Percentiles rank a stretch among this genome's conserved stretches.
Conservation (phyloP, 2,888 invertebrate genomes). For the Eupeodes luniger region DNA sequence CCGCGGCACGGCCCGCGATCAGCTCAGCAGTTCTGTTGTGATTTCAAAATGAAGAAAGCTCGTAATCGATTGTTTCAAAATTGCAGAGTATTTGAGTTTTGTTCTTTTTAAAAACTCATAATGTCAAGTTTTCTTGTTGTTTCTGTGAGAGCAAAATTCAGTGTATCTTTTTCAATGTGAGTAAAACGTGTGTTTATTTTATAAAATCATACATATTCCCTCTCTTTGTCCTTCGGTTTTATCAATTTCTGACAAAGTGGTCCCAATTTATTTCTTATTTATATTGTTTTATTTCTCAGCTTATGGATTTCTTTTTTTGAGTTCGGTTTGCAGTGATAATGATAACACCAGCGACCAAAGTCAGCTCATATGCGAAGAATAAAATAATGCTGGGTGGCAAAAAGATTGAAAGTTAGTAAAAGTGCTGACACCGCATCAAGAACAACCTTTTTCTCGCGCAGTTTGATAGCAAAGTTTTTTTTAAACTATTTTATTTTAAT, state of each 20-base stretch:
- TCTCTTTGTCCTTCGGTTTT: slow-evolving; percentile 44
- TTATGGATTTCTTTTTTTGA: slow-evolving; percentile 53
- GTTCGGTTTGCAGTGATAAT: slow-evolving; percentile 58
- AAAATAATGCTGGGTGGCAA: slow-evolving; percentile 65
- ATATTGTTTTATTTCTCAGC: not conserved
- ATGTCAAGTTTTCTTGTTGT: slow-evolving; percentile 38
- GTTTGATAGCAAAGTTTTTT: not conserved
- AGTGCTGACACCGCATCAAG: slow-evolving; percentile 62
- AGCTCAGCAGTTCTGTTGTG: slow-evolving; percentile 21
- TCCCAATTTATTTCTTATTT: slow-evolving; percentile 15
- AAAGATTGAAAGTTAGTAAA: slow-evolving; percentile 67
- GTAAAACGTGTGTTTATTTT: slow-evolving; percentile 38
- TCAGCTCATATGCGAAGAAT: slow-evolving; percentile 54
- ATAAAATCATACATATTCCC: not conserved
- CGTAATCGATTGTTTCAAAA: slow-evolving; percentile 25
- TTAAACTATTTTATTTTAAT: slow-evolving; percentile 15
- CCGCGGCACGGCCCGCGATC: not conserved
- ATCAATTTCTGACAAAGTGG: slow-evolving; percentile 64
- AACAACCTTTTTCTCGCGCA: slow-evolving; percentile 40
- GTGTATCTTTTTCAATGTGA: slow-evolving; percentile 43
- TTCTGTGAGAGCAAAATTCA: slow-evolving; percentile 37
- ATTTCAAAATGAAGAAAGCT: slow-evolving; percentile 40
- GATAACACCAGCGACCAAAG: slow-evolving; percentile 26
- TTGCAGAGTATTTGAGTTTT: slow-evolving; percentile 28
- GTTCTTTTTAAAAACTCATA: slow-evolving; percentile 22